Base-by-base conservation (phyloP, 2,113 vertebrate species). In the Serilophus lunatus region DNA sequence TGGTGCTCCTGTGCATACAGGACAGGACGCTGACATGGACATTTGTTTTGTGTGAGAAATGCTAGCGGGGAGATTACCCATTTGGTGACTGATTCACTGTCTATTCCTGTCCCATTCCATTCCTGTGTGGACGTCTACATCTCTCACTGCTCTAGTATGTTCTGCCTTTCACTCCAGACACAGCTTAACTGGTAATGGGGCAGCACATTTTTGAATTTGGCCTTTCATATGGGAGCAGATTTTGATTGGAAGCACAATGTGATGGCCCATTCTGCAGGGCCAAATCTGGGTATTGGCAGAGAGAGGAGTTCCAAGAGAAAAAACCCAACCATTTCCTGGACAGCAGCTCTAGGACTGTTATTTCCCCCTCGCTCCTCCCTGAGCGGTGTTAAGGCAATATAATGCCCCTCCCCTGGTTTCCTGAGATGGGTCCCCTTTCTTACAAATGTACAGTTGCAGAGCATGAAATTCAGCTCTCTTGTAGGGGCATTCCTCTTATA, bases 31-130 rank as follows among this genome's bases (percentile, higher is more conserved):
- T 79, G 80, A 86, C 65, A 86, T 0, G 4, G 71, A 9, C 54
- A 13, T 69, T 76, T 89, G 82, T 84, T 92, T 64, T 71, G 71
- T 57, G 68, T 53, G 54, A 88, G 88, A 80, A 88, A 61, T 25
- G 85, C 63, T 74, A 47, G 81, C 78, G 72, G 87, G 61, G 85
- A 77, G n/a, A 9, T 85, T 92, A 61, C 94, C 93, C 51, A 1
- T 78, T 92, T 83, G 92, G 51, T 42, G 71, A 59, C 88, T 95
- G 94, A 94, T 86, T 88, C 90, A 83, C 47, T 59, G 5, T 69
- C 92, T 92, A 81, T 94, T 95, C 90, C 82, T 0, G 11, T 88
- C 79, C 56, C 2, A 1, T 91, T 85, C 90, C 86, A 81, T 93
- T 94, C 82, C 82, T 93, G 25, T 8, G 8, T 77, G 76, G 56